Percentiles rank a stretch among this genome's conserved stretches.
These are phyloP conservation scores for Asbolus verrucosus DNA, from an alignment of 1,140 invertebrate genomes.

Conservation along the genomic window DNA sequence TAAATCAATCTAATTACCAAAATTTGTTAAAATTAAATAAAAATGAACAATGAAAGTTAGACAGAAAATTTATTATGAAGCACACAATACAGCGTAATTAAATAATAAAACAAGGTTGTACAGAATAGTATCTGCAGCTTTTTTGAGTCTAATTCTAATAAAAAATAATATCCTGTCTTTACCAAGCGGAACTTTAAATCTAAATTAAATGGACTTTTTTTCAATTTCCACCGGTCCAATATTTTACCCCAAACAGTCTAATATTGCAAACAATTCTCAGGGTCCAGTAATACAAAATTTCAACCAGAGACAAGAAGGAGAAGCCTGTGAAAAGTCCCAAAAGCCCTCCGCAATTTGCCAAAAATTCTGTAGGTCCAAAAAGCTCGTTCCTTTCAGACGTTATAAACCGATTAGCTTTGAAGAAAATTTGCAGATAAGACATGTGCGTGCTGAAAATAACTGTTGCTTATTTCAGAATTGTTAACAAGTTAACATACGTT, in stretches of 20 bases:
- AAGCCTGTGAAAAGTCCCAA: slow-evolving; percentile 76
- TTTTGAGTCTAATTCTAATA: too few relatives aligned
- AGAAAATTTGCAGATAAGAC: slow-evolving; percentile 68
- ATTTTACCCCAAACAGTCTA: slow-evolving; percentile 47
- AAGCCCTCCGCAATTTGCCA: slow-evolving; percentile 75
- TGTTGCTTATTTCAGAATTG: too few relatives aligned
- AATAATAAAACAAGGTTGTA: too few relatives aligned
- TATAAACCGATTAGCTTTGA: slow-evolving; percentile 74
- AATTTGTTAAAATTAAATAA: too few relatives aligned
- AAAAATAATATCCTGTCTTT: too few relatives aligned
- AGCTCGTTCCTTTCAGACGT: slow-evolving; percentile 61
- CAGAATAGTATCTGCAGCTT: too few relatives aligned
- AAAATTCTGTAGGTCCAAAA: slow-evolving; percentile 73
- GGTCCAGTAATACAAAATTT: slow-evolving; percentile 74
- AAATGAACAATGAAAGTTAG: too few relatives aligned
- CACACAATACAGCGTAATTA: too few relatives aligned
- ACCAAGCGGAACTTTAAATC: too few relatives aligned
- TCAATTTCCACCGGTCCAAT: slow-evolving; percentile 51
- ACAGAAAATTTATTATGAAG: too few relatives aligned
- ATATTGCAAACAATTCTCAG: slow-evolving; percentile 66
- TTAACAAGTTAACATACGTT: too few relatives aligned
- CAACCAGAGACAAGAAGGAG: slow-evolving; percentile 73
- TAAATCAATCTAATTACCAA: too few relatives aligned
- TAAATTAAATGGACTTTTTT: slow-evolving; percentile 7
- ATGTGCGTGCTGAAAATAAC: slow-evolving; percentile 58